Percentiles rank a stretch among this genome's conserved stretches.
Evolutionary conservation across 2,888 invertebrate species (phyloP).

Genomic region (Chamaedrilus cognettii): DNA sequence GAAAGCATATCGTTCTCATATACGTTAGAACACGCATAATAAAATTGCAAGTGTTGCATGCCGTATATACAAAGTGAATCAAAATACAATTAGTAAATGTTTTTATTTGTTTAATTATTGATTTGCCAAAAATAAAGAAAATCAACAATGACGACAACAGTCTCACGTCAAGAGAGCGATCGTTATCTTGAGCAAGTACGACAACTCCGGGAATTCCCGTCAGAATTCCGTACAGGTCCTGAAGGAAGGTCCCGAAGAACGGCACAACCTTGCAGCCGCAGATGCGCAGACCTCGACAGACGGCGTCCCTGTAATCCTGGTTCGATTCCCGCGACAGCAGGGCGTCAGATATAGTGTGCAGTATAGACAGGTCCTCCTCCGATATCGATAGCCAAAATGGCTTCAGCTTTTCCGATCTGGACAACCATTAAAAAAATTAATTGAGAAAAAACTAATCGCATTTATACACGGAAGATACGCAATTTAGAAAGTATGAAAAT

Average conservation of each 20-base stretch:
- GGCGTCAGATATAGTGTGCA: constrained; percentile 54
- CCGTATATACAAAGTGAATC: no score
- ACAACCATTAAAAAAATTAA: no score
- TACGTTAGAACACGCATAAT: no score
- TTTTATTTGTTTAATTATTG: no score
- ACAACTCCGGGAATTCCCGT: constrained; percentile 67
- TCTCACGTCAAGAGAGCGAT: constrained; percentile 7
- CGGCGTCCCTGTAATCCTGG: constrained; percentile 7
- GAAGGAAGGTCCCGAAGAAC: constrained; percentile 88
- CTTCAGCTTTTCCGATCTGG: constrained; percentile 87
- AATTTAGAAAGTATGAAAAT: no score
- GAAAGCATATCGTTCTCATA: no score
- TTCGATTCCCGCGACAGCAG: constrained; percentile 15
- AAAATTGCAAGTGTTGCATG: no score
- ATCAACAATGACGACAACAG: no score
- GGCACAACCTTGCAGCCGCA: constrained; percentile 69
- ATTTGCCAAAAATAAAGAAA: no score
- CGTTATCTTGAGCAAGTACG: constrained; percentile 8
- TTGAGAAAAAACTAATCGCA: no score
- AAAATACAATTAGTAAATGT: no score
- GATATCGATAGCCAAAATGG: constrained; percentile 84
- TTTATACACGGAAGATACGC: no score
- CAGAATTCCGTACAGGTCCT: constrained; percentile 75
- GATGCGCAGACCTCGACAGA: constrained; percentile 6
- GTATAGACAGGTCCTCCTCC: constrained; percentile 68